phyloP scores from a whole-genome alignment of 2,797 vertebrate genomes.

The Platalea minor region DNA sequence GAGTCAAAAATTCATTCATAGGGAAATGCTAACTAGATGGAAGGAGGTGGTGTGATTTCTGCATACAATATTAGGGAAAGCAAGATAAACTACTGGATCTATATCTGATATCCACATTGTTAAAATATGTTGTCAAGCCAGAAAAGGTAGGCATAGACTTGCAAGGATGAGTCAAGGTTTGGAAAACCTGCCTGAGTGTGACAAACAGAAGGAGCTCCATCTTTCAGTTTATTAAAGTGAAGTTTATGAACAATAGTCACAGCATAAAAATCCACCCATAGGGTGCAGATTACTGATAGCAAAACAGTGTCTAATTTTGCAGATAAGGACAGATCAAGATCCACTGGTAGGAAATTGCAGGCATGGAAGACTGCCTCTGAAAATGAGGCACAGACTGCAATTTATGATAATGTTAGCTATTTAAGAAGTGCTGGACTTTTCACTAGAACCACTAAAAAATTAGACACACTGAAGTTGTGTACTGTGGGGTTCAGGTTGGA shows the following conservation, averaged over 20 bases:
- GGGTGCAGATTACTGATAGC: conserved; percentile 21
- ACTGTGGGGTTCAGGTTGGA: neutral
- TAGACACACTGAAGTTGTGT: neutral
- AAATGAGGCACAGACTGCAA: neutral
- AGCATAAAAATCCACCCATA: neutral
- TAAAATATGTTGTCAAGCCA: neutral
- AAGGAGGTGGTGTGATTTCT: neutral
- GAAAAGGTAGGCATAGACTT: conserved; percentile 11
- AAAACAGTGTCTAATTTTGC: conserved; percentile 13
- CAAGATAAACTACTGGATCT: neutral
- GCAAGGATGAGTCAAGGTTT: neutral
- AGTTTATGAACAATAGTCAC: neutral
- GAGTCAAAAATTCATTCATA: neutral
- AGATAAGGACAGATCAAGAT: conserved; percentile 44
- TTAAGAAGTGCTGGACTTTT: neutral
- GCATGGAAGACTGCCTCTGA: neutral
- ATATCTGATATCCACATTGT: neutral
- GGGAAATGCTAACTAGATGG: neutral
- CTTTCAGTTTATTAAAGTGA: conserved; percentile 12
- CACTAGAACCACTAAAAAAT: neutral
- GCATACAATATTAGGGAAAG: neutral
- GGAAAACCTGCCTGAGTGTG: neutral
- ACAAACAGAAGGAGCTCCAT: neutral
- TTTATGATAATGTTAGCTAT: neutral
- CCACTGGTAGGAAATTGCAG: conserved; percentile 31